Conservation (phyloP, 2,797 vertebrate genomes). For the Anguilla marmorata region DNA sequence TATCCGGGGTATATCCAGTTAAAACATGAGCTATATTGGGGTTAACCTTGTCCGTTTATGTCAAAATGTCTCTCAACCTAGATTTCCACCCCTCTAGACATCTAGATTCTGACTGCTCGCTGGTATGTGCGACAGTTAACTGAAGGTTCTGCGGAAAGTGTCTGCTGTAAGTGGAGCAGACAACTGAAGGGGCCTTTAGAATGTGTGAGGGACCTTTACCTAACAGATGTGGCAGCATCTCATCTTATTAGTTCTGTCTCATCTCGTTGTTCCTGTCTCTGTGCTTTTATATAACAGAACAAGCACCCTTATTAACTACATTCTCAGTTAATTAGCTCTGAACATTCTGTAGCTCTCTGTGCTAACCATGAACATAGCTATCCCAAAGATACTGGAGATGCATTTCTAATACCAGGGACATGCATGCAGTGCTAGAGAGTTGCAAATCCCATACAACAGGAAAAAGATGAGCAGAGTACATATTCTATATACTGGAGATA, state of each 20-base stretch:
- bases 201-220: neutral
- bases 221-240: conserved; percentile 25
- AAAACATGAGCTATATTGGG: neutral
- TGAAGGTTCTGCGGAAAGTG: neutral
- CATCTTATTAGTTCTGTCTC: conserved; percentile 9
- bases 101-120: too few species aligned
- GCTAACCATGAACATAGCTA: conserved; percentile 8
- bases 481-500: conserved; percentile 12
- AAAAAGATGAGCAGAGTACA: neutral
- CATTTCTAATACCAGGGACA: conserved; percentile 15
- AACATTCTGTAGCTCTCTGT: conserved; percentile 28
- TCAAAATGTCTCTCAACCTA: neutral
- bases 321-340: conserved; percentile 49
- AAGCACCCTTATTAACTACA: conserved; percentile 42
- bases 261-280: conserved; percentile 23
- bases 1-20: neutral
- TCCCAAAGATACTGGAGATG: conserved; percentile 15
- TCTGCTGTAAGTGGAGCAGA: neutral
- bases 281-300: conserved; percentile 34
- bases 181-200: neutral
- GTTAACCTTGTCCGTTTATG: neutral
- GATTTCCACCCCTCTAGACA: neutral
- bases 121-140: neutral
- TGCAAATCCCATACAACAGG: neutral
- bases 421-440: neutral